Evolutionary conservation across 1,140 invertebrate species (phyloP), one percentile per base, ranked within the genome.

Genomic region (Atta colombica): DNA sequence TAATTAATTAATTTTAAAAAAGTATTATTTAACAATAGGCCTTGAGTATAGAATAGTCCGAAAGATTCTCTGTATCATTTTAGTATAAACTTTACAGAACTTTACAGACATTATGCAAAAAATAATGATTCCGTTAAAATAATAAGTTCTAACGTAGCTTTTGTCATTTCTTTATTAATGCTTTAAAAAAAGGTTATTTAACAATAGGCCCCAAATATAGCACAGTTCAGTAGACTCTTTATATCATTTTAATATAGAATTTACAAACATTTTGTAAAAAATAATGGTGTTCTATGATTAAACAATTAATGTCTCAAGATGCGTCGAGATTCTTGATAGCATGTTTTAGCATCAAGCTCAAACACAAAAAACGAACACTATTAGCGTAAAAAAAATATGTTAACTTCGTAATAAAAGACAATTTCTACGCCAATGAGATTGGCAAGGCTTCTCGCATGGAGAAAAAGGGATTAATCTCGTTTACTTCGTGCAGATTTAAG

Each of bases 401-500:
- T 87, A 80, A 61, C 55, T 80, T 89, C 16, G 55, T 78, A 80
- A 71, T 55, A 63, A 53, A 91, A 81, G 58, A 85, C 77, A 49
- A 90, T 85, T 91, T 92, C 89, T 93, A 93, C 93, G 93, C 93
- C 92, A 94, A 92, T 93, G 93, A 92, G 86, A 93, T 92, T 91
- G 92, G 85, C 92, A 93, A 90, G 94, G 95, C 94, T 95, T 95
- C 95, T 86, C 82, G 86, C 16, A 66, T 87, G 88, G 92, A 89
- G 92, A 90, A 91, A 92, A 91, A 90, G 91, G 93, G 92, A 95
- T 95, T 95, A 95, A 95, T 95, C 94, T 94, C 94, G 93, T 95
- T 95, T 95, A 94, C 94, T 84, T 92, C 88, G 86, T 85, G 93
- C 93, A 95, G 92, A 93, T 93, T 94, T 94, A 94, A 92, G 95